Percentiles rank a stretch among this genome's conserved stretches.
phyloP scores from a whole-genome alignment of 2,797 vertebrate species.

The Crenichthys baileyi region DNA sequence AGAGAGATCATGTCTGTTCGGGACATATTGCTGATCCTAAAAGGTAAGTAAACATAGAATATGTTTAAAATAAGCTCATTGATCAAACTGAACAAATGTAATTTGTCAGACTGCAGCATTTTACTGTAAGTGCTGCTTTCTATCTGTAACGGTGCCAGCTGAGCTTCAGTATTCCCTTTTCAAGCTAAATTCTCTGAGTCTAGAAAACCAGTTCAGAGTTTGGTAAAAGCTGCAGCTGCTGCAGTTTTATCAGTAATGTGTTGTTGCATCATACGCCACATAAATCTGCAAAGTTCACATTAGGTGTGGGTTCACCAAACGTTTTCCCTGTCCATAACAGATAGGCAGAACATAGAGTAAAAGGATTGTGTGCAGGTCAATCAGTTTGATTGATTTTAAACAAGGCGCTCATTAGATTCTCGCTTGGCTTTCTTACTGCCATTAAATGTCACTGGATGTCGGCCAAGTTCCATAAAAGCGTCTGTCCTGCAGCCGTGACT shows the following conservation, averaged over 20 bases:
- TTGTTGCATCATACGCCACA: no score
- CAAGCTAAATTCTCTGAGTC: no score
- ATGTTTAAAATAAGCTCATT: not conserved
- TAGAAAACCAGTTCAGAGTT: no score
- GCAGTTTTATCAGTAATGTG: no score
- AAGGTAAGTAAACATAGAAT: not conserved
- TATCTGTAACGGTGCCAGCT: not conserved
- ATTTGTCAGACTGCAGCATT: not conserved
- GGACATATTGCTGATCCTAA: no score
- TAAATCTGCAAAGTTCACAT: not conserved
- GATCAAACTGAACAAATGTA: not conserved
- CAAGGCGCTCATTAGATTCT: not conserved
- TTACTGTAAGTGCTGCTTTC: not conserved
- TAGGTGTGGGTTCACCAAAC: not conserved
- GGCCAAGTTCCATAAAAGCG: slow-evolving; percentile 1
- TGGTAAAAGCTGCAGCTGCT: not conserved
- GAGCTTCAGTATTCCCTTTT: no score
- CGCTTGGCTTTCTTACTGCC: not conserved
- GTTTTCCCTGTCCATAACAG: not conserved
- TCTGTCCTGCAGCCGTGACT: slow-evolving; percentile 4
- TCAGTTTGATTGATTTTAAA: slow-evolving; percentile 1
- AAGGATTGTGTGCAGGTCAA: not conserved
- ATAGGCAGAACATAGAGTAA: not conserved
- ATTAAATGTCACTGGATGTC: not conserved
- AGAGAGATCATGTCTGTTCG: no score